These are phyloP conservation scores for Onychomys leucogaster DNA, from an alignment of 2,797 vertebrate species.

Conservation along the genomic window DNA sequence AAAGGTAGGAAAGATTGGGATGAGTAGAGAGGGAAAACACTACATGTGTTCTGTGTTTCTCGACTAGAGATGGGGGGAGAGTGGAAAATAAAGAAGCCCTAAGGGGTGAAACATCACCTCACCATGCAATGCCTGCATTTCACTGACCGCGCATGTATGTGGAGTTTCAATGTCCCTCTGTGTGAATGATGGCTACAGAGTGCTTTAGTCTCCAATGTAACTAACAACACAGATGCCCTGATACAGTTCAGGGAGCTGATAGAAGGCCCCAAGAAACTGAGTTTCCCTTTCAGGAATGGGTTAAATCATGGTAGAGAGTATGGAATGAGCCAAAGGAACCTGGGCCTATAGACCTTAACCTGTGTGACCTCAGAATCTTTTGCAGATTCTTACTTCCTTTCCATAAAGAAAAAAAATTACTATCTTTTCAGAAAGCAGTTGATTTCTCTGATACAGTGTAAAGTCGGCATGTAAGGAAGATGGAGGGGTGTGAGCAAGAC, in stretches of 20 bases:
- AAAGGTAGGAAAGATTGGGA: background rate
- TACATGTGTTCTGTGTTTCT: background rate
- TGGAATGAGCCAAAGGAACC: background rate
- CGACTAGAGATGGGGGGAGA: background rate
- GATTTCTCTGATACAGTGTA: background rate
- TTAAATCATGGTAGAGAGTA: background rate
- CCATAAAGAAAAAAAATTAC: slow-evolving; percentile 8
- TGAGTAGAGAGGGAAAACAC: background rate
- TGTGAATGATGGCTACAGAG: background rate
- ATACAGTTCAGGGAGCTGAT: background rate
- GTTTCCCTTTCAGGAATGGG: background rate
- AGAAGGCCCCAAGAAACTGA: background rate
- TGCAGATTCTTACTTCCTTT: background rate
- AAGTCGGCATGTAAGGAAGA: background rate
- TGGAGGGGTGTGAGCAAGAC: background rate
- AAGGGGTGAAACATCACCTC: background rate
- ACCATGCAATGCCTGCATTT: fast-evolving
- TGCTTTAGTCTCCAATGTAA: background rate
- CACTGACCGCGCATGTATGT: background rate
- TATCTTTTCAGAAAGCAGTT: background rate
- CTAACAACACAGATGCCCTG: background rate
- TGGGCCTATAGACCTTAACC: background rate
- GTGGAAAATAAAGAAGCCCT: background rate
- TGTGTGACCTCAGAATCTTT: background rate
- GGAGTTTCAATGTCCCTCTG: background rate